phyloP scores from a whole-genome alignment of 2,113 vertebrate genomes.

The Saccopteryx bilineata region DNA sequence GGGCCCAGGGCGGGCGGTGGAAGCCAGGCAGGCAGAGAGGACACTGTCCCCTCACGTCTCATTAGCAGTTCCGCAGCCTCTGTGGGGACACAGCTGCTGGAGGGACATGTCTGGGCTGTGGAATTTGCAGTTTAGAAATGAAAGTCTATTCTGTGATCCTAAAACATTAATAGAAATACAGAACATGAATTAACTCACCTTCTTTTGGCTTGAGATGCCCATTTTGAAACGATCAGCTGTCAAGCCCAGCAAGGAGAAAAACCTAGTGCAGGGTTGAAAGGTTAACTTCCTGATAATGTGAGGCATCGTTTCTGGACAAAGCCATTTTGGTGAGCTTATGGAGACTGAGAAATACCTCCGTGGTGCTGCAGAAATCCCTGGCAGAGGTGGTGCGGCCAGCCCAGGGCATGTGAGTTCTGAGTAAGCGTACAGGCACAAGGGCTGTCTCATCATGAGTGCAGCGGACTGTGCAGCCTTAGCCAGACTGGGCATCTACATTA shows the following conservation, averaged over 20 bases:
- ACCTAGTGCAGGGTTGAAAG: not conserved
- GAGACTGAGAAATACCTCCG: not conserved
- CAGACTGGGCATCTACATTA: fast-evolving
- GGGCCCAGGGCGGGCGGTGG: fast-evolving
- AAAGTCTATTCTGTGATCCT: not conserved
- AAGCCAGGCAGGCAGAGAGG: not conserved
- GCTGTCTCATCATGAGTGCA: not conserved
- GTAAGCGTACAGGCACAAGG: not conserved
- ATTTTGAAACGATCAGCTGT: not conserved
- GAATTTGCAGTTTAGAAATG: not conserved
- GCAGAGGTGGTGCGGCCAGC: fast-evolving
- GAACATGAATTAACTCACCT: not conserved
- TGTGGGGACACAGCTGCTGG: not conserved
- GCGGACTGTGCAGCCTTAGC: not conserved
- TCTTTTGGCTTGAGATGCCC: not conserved
- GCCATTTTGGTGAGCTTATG: not conserved
- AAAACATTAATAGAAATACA: not conserved
- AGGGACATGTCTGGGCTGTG: not conserved
- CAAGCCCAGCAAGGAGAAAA: not conserved
- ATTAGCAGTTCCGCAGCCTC: not conserved
- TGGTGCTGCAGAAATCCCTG: not conserved
- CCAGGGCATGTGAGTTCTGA: not conserved
- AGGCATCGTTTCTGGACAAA: not conserved
- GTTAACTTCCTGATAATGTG: not conserved
- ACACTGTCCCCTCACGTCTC: fast-evolving